Base-by-base conservation (phyloP, 1,140 invertebrate species). In the Halesus radiatus region DNA sequence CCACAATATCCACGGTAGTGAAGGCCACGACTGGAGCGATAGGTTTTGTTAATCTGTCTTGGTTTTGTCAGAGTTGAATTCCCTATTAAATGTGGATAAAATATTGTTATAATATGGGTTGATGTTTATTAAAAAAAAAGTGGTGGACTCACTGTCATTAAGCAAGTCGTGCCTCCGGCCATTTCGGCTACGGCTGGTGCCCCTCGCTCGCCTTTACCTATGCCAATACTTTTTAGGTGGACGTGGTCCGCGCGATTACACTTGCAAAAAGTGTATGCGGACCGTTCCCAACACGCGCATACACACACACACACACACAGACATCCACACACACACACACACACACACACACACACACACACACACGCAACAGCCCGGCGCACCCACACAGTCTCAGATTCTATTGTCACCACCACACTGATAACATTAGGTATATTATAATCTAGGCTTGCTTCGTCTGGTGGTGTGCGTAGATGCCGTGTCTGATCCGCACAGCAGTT, bases 151-250 rank as follows among this genome's bases (percentile, higher is more conserved):
- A n/a, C n/a, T n/a, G n/a, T n/a, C n/a, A n/a, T n/a, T n/a, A n/a
- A n/a, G n/a, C n/a, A n/a, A n/a, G n/a, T n/a, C n/a, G n/a, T n/a
- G n/a, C n/a, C 23, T 60, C 3, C 23, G 20, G 20, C 23, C 20
- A 13, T 26, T 22, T 26, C 20, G 6, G 20, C 23, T 23, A 22
- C 23, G 18, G 22, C 10, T 18, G 23, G n/a, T n/a, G n/a, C 72
- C 18, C 5, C 54, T 45, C 45, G 56, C 64, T 20, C 68, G 72
- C 81, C 81, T 79, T 80, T 82, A 82, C 81, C 81, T 82, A 82
- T 60, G 78, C 81, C 81, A 82, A 82, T 78, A 82, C 74, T 82
- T 82, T 81, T 82, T 79, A 45, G 26, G 20, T 75, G 32, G 72
- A 74, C 72, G 72, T 29, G 64, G 53, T 26, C 77, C 52, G 64